Percentiles rank a stretch among this genome's conserved stretches.
Evolutionary conservation across 2,888 invertebrate genomes (phyloP).

Genomic region (Xylocampa areola): DNA sequence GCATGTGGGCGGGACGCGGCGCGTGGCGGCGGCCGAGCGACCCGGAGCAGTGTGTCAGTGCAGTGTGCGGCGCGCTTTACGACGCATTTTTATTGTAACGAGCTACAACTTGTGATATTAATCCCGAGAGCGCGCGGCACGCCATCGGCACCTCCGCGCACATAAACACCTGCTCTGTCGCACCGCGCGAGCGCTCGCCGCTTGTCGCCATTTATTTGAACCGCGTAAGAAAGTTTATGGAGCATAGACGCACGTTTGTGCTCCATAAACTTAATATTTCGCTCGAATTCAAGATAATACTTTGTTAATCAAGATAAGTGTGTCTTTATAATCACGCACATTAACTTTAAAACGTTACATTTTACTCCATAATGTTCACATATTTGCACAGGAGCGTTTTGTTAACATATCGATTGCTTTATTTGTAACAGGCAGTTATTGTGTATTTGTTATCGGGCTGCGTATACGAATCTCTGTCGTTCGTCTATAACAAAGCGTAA

Average conservation of each 20-base stretch:
- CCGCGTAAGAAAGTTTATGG: too few species aligned
- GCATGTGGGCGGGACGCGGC: background rate
- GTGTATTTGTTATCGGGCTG: conserved; percentile 39
- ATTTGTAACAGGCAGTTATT: conserved; percentile 35
- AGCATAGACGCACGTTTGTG: too few species aligned
- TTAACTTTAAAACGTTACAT: background rate
- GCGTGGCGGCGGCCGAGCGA: background rate
- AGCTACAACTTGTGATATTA: conserved; percentile 3
- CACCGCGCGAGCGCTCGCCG: too few species aligned
- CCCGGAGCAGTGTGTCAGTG: background rate
- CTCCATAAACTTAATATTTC: background rate
- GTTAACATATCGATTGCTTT: conserved; percentile 15
- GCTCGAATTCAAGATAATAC: background rate
- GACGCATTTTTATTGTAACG: conserved; percentile 2
- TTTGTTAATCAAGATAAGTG: background rate
- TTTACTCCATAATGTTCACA: conserved; percentile 3
- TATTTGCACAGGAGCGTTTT: conserved; percentile 9
- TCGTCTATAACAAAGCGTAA: conserved; percentile 43
- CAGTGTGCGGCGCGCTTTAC: conserved; percentile 2
- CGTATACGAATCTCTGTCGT: conserved; percentile 46
- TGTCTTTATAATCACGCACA: background rate
- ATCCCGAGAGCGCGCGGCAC: background rate
- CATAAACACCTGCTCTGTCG: background rate
- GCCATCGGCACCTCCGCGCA: background rate
- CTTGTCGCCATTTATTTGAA: background rate